A percentile compares a stretch with the other conserved stretches of the same genome.
phyloP scores from a whole-genome alignment of 2,888 invertebrate genomes.

The Ethmia dodecea region DNA sequence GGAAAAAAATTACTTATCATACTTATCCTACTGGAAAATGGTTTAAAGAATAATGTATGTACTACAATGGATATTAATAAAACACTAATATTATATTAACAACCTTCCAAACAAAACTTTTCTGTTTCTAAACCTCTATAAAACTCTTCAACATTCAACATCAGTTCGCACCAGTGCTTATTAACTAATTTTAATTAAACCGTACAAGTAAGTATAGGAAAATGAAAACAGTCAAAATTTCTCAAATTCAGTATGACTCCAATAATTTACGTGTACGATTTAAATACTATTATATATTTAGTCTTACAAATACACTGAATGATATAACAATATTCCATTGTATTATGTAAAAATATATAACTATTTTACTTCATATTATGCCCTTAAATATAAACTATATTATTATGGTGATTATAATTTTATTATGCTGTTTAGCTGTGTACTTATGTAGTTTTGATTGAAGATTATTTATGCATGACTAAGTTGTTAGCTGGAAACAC shows the following conservation, averaged over 20 bases:
- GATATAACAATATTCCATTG: slow-evolving; percentile 45
- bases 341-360: slow-evolving; percentile 71
- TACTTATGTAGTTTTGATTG: too few relatives aligned
- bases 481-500: too few relatives aligned
- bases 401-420: slow-evolving; percentile 16
- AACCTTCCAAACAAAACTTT: slow-evolving; percentile 62
- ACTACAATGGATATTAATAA: slow-evolving; percentile 31
- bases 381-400: slow-evolving; percentile 20
- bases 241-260: too few relatives aligned
- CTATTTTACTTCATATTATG: slow-evolving; percentile 38
- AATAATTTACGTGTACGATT: too few relatives aligned
- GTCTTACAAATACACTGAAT: slow-evolving; percentile 30
- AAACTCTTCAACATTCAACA: slow-evolving; percentile 75
- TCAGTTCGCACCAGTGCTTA: slow-evolving; percentile 72
- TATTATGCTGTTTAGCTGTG: slow-evolving; percentile 1
- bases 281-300: slow-evolving; percentile 41
- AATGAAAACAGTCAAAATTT: slow-evolving; percentile 29
- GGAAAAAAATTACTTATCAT: slow-evolving; percentile 26
- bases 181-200: slow-evolving; percentile 37
- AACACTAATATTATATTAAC: slow-evolving; percentile 48
- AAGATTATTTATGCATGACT: too few relatives aligned
- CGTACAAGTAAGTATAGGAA: too few relatives aligned
- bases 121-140: slow-evolving; percentile 61
- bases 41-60: slow-evolving; percentile 31
- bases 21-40: slow-evolving; percentile 41